A percentile compares a stretch with the other conserved stretches of the same genome.
Evolutionary conservation across 2,797 vertebrate genomes (phyloP).

Genomic region (Lindbergichthys nudifrons): DNA sequence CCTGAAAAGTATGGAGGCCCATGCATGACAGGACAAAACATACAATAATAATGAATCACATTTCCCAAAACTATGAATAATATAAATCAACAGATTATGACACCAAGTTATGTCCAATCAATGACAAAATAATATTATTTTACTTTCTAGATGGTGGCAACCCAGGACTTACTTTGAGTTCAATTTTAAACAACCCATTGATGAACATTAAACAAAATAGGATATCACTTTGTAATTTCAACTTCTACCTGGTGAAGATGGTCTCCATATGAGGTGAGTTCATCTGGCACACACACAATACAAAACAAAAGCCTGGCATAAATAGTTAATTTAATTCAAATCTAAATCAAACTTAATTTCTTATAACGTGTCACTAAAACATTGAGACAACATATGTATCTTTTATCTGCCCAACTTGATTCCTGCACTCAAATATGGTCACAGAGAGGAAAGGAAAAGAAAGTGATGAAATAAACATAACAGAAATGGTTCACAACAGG

Average conservation of each 20-base stretch:
- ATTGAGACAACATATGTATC: no score
- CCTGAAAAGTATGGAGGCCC: conserved; percentile 1
- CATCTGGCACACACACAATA: conserved; percentile 3
- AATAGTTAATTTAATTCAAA: conserved; percentile 10
- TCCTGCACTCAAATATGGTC: no score
- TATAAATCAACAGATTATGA: not conserved
- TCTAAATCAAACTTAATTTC: not conserved
- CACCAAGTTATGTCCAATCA: not conserved
- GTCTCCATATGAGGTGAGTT: conserved; percentile 11
- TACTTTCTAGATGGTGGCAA: not conserved
- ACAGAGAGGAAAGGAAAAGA: no score
- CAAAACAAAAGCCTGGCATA: not conserved
- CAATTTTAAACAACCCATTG: not conserved
- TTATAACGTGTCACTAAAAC: no score
- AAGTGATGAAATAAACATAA: conserved; percentile 15
- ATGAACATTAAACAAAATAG: not conserved
- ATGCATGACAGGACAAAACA: not conserved
- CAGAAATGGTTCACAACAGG: conserved; percentile 5
- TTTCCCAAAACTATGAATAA: not conserved
- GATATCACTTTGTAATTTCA: not conserved
- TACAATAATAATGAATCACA: not conserved
- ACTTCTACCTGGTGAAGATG: not conserved
- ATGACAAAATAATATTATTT: not conserved
- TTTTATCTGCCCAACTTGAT: no score
- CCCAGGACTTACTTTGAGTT: not conserved